phyloP scores from a whole-genome alignment of 1,140 invertebrate genomes.

The Drosophila tropicalis region DNA sequence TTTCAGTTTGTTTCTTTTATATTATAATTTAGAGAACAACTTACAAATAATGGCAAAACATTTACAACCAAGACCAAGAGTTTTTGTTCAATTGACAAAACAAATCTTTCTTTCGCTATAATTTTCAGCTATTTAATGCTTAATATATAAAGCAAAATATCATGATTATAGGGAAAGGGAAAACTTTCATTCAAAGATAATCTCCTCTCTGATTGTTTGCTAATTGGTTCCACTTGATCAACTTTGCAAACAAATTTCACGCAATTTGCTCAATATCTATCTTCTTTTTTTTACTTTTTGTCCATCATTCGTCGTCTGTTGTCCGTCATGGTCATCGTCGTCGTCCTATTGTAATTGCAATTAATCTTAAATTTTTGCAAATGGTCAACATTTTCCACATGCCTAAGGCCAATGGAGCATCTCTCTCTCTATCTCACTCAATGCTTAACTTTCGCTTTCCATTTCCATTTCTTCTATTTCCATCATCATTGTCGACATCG shows the following conservation, averaged over 20 bases:
- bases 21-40: too few species aligned
- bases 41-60: too few species aligned
- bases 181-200: constrained; percentile 5
- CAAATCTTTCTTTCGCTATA: too few species aligned
- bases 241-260: constrained; percentile 7
- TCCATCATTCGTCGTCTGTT: neutral
- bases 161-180: neutral
- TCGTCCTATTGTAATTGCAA: constrained; percentile 11
- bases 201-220: neutral
- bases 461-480: constrained; percentile 39
- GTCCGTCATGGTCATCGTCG: neutral
- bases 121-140: neutral
- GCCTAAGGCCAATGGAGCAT: constrained; percentile 23
- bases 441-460: constrained; percentile 54
- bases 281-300: neutral
- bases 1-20: too few species aligned
- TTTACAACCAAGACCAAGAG: too few species aligned
- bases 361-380: constrained; percentile 12
- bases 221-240: constrained; percentile 11
- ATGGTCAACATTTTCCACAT: constrained; percentile 36
- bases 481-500: neutral
- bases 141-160: neutral
- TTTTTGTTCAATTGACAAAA: too few species aligned
- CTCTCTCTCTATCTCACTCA: constrained; percentile 3
- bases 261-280: constrained; percentile 1